Evolutionary conservation across 2,888 invertebrate species (phyloP), one percentile per base, ranked within the genome.

Genomic region (Pristionchus japonicus): DNA sequence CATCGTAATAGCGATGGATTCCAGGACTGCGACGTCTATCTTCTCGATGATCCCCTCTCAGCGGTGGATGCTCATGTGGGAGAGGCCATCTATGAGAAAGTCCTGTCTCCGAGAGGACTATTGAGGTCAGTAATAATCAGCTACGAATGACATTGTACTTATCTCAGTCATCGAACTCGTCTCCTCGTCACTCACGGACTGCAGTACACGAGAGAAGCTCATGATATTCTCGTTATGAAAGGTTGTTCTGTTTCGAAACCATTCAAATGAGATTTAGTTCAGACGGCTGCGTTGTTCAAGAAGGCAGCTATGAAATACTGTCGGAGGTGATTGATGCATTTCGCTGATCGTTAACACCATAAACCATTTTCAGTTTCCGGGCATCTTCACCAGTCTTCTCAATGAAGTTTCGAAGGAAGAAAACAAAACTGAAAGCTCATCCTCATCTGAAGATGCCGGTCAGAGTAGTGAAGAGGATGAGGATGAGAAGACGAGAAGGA

Each of bases 1-100:
- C n/a, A n/a, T n/a, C n/a, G n/a, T n/a, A n/a, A n/a, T n/a, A n/a
- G n/a, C n/a, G n/a, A n/a, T n/a, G n/a, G n/a, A n/a, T n/a, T 64
- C 23, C 57, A 91, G 84, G 89, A 0, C 97, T 97, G 0, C 97
- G 98, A 94, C 96, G 89, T 98, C 90, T 98, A 97, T 95, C 96
- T 98, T 94, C 95, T 99, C 93, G 99, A 99, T 94, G 99, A 99
- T 96, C 98, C 98, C 1, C 94, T 96, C 80, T 97, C 97, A 94
- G 98, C 98, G 6, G 98, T 99, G 0, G 98, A 99, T 95, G 96
- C 97, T 57, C 98, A 98, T 95, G 98, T 98, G 77, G 98, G 98
- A 20, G 85, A 98, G 97, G 95, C 98, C 9, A 82, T 92, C n/a
- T 92, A 92, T 37, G 70, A 67, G 11, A 74, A 77, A 80, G 87